phyloP scores from a whole-genome alignment of 1,140 invertebrate genomes.

The Akabosia matsudoensis region DNA sequence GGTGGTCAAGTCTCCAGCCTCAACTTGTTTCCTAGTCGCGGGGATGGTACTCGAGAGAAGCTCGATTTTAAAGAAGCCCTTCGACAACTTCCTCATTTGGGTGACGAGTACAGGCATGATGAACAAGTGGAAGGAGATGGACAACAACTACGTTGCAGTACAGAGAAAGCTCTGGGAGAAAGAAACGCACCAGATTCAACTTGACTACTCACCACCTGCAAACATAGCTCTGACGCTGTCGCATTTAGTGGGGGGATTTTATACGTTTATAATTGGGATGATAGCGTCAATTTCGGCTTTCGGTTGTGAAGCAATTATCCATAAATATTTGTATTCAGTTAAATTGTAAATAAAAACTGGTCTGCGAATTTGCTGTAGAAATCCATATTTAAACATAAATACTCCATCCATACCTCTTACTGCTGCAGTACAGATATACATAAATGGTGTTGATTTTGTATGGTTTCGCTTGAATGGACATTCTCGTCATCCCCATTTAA shows the following conservation, averaged over 20 bases:
- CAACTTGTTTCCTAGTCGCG: not conserved
- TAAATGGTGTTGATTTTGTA: too few relatives aligned
- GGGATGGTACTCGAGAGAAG: slow-evolving; percentile 8
- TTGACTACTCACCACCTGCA: not conserved
- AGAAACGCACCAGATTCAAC: not conserved
- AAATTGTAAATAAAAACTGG: not conserved
- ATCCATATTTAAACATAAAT: too few relatives aligned
- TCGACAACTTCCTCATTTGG: not conserved
- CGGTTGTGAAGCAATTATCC: not conserved
- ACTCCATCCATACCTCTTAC: too few relatives aligned
- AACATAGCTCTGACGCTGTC: not conserved
- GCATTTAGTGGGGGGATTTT: not conserved
- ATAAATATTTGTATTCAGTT: too few relatives aligned
- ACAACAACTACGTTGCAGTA: not conserved
- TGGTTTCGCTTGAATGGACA: too few relatives aligned
- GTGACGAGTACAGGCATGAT: not conserved
- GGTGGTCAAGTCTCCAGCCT: not conserved
- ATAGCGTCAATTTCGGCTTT: not conserved
- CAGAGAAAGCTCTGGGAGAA: not conserved
- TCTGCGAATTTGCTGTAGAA: too few relatives aligned
- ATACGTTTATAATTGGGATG: not conserved
- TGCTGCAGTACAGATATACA: too few relatives aligned
- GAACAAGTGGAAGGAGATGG: not conserved
- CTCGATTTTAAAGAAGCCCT: not conserved
- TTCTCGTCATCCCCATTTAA: too few relatives aligned